phyloP scores from a whole-genome alignment of 2,888 invertebrate genomes.

The Microdon myrmicae region DNA sequence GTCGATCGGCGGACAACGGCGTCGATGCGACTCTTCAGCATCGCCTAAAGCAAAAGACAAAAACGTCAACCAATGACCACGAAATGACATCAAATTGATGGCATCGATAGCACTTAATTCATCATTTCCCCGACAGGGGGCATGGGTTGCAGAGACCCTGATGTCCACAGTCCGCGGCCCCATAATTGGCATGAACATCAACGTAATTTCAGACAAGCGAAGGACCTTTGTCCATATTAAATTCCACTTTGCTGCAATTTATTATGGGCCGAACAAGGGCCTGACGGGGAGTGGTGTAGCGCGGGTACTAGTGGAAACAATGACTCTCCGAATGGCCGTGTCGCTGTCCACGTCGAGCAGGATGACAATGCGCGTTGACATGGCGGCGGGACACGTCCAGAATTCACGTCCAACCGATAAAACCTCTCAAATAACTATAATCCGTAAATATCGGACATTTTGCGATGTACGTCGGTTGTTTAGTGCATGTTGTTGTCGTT shows the following conservation, averaged over 20 bases:
- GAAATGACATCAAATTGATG: slow-evolving; percentile 53
- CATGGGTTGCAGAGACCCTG: background rate
- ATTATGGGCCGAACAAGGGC: slow-evolving; percentile 27
- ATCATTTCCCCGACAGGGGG: slow-evolving; percentile 30
- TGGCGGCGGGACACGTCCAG: slow-evolving; percentile 47
- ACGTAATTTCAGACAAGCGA: slow-evolving; percentile 46
- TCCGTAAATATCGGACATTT: slow-evolving; percentile 52
- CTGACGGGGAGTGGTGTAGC: too few relatives aligned
- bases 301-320: too few relatives aligned
- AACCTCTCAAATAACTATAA: slow-evolving; percentile 52
- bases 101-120: slow-evolving; percentile 53
- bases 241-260: slow-evolving; percentile 51
- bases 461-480: slow-evolving; percentile 35
- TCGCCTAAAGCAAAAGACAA: slow-evolving; percentile 21
- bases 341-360: slow-evolving; percentile 14
- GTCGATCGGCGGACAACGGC: too few relatives aligned
- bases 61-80: slow-evolving; percentile 49
- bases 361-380: slow-evolving; percentile 45
- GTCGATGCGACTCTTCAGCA: slow-evolving; percentile 14
- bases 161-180: slow-evolving; percentile 19
- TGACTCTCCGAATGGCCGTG: slow-evolving; percentile 2
- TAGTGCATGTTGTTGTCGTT: too few relatives aligned
- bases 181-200: slow-evolving; percentile 46
- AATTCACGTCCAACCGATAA: slow-evolving; percentile 51
- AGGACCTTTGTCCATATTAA: slow-evolving; percentile 52